These are phyloP conservation scores for Pionites leucogaster DNA, from an alignment of 2,113 vertebrate species.

Conservation along the genomic window DNA sequence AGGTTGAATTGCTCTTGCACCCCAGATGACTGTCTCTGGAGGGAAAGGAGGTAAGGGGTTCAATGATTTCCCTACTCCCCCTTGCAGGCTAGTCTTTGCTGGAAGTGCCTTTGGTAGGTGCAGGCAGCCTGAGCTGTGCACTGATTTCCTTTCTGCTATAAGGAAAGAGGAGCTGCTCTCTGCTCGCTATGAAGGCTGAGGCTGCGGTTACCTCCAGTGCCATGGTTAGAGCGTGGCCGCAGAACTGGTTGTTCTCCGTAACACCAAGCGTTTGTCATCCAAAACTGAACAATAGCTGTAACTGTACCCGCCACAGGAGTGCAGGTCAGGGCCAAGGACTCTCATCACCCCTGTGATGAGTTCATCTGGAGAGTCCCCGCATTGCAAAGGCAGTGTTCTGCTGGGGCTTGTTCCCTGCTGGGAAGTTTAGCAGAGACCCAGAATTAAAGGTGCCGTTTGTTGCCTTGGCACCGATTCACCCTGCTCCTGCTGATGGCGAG, in stretches of 20 bases:
- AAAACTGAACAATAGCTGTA: background rate
- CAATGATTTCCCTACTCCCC: background rate
- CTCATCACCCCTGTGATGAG: background rate
- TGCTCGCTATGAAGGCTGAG: background rate
- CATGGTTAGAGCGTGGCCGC: background rate
- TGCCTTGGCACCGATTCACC: background rate
- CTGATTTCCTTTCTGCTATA: background rate
- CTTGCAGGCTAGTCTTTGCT: background rate
- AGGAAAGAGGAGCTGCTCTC: background rate
- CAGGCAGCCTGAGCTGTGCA: background rate
- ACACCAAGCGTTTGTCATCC: background rate
- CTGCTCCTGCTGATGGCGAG: background rate
- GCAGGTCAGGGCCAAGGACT: background rate
- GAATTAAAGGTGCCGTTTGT: background rate
- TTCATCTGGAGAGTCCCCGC: background rate
- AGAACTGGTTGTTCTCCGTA: background rate
- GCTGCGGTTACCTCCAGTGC: background rate
- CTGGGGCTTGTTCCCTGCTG: conserved; percentile 34
- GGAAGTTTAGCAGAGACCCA: conserved; percentile 21
- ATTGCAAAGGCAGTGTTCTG: background rate
- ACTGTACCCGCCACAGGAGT: background rate
- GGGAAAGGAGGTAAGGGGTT: background rate
- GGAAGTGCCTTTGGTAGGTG: background rate
- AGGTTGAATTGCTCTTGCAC: background rate
- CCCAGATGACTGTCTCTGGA: background rate